These are phyloP conservation scores for Dromococcyx pavoninus DNA, from an alignment of 2,797 vertebrate species.

Conservation along the genomic window DNA sequence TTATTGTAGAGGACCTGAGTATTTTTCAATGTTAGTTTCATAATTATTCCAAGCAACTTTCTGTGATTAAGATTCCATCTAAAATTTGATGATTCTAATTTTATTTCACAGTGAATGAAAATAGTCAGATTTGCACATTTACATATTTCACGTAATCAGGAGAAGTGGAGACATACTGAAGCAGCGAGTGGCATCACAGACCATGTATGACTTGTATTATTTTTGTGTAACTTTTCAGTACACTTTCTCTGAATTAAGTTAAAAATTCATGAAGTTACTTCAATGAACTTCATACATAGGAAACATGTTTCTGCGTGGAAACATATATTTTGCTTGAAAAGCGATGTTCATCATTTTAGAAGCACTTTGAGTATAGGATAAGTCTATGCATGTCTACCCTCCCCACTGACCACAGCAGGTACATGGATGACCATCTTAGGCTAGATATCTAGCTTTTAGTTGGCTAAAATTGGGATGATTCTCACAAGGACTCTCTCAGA, in stretches of 20 bases:
- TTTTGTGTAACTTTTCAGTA: too few relatives aligned
- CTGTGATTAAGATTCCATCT: neutral
- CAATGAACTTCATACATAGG: too few relatives aligned
- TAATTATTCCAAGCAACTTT: neutral
- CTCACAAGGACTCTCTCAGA: neutral
- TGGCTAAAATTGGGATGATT: neutral
- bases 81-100: neutral
- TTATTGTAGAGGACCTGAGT: neutral
- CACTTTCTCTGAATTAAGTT: too few relatives aligned
- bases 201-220: neutral
- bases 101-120: constrained; percentile 25
- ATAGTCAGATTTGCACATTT: constrained; percentile 68
- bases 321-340: too few relatives aligned
- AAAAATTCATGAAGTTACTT: too few relatives aligned
- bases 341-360: too few relatives aligned
- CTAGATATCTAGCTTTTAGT: neutral
- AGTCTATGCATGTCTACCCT: too few relatives aligned
- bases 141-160: constrained; percentile 67
- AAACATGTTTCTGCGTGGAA: too few relatives aligned
- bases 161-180: constrained; percentile 4
- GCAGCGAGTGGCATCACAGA: neutral
- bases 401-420: too few relatives aligned
- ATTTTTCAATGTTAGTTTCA: neutral
- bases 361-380: too few relatives aligned
- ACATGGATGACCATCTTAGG: too few relatives aligned